phyloP scores from a whole-genome alignment of 1,140 invertebrate genomes.

The Micrasema minimum region DNA sequence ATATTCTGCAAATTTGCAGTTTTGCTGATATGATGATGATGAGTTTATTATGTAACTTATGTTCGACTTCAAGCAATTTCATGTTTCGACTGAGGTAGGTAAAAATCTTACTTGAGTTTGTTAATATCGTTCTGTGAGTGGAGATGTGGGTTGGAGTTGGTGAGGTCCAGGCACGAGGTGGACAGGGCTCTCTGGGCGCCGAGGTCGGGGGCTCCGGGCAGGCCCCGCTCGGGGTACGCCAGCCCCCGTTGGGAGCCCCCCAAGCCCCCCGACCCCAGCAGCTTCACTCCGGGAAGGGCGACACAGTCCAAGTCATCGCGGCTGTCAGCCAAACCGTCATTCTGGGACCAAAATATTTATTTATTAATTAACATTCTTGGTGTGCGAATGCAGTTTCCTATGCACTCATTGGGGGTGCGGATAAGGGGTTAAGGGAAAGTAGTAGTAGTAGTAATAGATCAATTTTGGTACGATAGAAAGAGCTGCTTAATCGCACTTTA shows the following conservation, averaged over 20 bases:
- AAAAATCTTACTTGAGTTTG: slow-evolving; percentile 55
- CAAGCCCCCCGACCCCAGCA: not conserved
- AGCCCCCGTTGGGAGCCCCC: slow-evolving; percentile 44
- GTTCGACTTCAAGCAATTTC: too few relatives aligned
- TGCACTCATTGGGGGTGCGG: too few relatives aligned
- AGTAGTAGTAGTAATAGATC: too few relatives aligned
- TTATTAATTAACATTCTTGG: too few relatives aligned
- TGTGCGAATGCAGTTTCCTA: too few relatives aligned
- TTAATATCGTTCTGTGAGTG: slow-evolving; percentile 56
- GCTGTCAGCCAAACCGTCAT: slow-evolving; percentile 63
- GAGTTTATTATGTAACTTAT: too few relatives aligned
- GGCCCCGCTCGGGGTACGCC: slow-evolving; percentile 50
- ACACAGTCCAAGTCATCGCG: slow-evolving; percentile 61
- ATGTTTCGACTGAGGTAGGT: too few relatives aligned
- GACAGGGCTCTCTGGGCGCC: slow-evolving; percentile 71
- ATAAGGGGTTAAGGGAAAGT: too few relatives aligned
- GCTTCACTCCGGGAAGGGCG: slow-evolving; percentile 53
- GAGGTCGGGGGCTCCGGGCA: slow-evolving; percentile 53
- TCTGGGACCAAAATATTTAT: slow-evolving; percentile 54
- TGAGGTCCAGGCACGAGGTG: slow-evolving; percentile 76
- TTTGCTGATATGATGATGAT: too few relatives aligned
- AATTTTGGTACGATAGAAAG: too few relatives aligned
- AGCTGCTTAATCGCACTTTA: too few relatives aligned
- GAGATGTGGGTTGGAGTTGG: slow-evolving; percentile 59
- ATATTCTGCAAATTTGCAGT: too few relatives aligned